phyloP scores from a whole-genome alignment of 2,888 invertebrate genomes.

The Erebia aethiops region DNA sequence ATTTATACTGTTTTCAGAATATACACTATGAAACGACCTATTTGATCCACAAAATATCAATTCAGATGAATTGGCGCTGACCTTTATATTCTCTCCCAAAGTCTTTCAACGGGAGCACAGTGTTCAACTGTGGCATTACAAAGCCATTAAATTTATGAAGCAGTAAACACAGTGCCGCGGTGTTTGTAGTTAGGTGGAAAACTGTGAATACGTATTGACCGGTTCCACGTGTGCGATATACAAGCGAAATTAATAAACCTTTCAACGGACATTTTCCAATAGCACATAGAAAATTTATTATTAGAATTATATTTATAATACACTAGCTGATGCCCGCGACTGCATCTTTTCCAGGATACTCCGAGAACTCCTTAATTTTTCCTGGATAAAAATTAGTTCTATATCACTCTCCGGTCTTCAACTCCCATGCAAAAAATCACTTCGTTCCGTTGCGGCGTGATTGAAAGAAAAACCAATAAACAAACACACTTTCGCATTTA shows the following conservation, averaged over 20 bases:
- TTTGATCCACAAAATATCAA: not conserved
- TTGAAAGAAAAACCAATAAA: no score
- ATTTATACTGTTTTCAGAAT: no score
- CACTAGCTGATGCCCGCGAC: no score
- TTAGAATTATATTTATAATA: no score
- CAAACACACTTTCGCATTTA: no score
- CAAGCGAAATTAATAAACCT: not conserved
- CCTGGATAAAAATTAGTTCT: no score
- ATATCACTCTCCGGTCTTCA: no score
- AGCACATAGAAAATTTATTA: not conserved
- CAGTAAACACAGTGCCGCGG: not conserved
- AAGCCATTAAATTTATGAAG: not conserved
- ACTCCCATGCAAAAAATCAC: no score
- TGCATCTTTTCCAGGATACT: no score
- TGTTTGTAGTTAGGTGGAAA: slow-evolving; percentile 20
- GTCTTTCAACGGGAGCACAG: not conserved
- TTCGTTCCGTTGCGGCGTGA: no score
- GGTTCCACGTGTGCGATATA: not conserved
- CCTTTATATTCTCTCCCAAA: slow-evolving; percentile 6
- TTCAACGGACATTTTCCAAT: not conserved
- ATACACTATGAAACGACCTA: no score
- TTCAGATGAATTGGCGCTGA: not conserved
- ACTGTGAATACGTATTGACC: not conserved
- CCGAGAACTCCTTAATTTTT: no score
- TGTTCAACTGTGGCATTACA: slow-evolving; percentile 3